phyloP scores from a whole-genome alignment of 2,797 vertebrate species.

The Clarias platycephalus region DNA sequence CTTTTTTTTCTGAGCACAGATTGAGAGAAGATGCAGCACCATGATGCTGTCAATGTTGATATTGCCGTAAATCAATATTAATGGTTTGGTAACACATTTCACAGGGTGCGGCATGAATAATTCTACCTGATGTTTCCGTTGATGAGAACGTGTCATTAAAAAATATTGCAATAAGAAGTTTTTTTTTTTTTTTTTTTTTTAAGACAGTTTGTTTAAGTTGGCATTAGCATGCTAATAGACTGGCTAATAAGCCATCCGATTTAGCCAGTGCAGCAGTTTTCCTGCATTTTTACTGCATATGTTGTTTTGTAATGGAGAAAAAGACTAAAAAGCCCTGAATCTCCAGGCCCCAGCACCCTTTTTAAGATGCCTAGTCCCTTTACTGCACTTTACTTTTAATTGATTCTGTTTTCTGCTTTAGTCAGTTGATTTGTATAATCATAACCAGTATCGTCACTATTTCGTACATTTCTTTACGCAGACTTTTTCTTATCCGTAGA shows the following conservation, averaged over 20 bases:
- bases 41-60: conserved; percentile 33
- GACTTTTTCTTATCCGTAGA: background rate
- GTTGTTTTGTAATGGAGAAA: background rate
- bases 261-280: conserved; percentile 29
- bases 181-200: conserved; percentile 5
- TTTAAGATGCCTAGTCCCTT: conserved; percentile 23
- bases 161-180: conserved; percentile 32
- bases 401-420: conserved; percentile 17
- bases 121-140: conserved; percentile 41
- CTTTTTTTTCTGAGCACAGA: background rate
- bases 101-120: conserved; percentile 28
- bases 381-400: conserved; percentile 22
- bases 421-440: conserved; percentile 20
- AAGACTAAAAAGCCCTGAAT: background rate
- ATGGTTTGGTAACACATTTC: conserved; percentile 31
- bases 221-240: conserved; percentile 37
- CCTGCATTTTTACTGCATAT: background rate
- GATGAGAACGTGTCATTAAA: conserved; percentile 38
- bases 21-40: background rate
- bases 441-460: background rate
- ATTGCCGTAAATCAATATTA: conserved; percentile 34
- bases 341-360: no score
- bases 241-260: conserved; percentile 38
- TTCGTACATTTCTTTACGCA: conserved; percentile 15
- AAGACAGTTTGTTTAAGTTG: conserved; percentile 6